These are phyloP conservation scores for Meda fulgida DNA, from an alignment of 2,797 vertebrate species.

Conservation along the genomic window DNA sequence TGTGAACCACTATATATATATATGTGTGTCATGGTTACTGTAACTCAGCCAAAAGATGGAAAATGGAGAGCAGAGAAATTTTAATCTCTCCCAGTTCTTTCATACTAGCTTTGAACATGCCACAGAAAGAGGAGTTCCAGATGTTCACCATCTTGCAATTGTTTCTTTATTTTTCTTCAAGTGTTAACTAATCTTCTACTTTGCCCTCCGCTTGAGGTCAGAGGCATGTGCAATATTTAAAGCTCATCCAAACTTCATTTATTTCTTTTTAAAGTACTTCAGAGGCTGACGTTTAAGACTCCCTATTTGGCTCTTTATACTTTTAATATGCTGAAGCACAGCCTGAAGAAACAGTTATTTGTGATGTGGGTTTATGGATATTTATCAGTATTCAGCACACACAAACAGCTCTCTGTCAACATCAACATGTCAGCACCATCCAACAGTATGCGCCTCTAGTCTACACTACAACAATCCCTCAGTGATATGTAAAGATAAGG, in stretches of 20 bases:
- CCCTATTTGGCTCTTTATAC: conserved; percentile 18
- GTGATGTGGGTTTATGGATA: not conserved
- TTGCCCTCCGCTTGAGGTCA: conserved; percentile 62
- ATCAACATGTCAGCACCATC: conserved; percentile 55
- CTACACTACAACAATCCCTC: conserved; percentile 18
- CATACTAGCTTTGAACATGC: conserved; percentile 81
- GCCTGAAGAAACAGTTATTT: conserved; percentile 12
- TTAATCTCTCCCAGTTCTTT: conserved; percentile 72
- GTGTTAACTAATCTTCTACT: conserved; percentile 66
- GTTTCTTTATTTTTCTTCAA: conserved; percentile 69
- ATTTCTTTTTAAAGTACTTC: conserved; percentile 9
- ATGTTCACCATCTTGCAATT: conserved; percentile 76
- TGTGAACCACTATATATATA: not conserved
- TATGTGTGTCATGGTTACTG: not conserved
- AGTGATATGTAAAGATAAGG: conserved; percentile 12
- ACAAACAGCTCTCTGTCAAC: conserved; percentile 52
- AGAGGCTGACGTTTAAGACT: conserved; percentile 17
- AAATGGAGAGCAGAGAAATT: not conserved
- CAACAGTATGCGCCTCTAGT: conserved; percentile 13
- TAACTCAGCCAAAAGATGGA: conserved; percentile 11
- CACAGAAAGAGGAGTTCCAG: conserved; percentile 77
- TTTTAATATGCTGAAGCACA: conserved; percentile 6
- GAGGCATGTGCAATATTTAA: conserved; percentile 41
- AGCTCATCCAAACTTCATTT: conserved; percentile 52
- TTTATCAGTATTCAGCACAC: conserved; percentile 11